Evolutionary conservation across 2,888 invertebrate species (phyloP), one percentile per base, ranked within the genome.

Genomic region (Norana najaformis): DNA sequence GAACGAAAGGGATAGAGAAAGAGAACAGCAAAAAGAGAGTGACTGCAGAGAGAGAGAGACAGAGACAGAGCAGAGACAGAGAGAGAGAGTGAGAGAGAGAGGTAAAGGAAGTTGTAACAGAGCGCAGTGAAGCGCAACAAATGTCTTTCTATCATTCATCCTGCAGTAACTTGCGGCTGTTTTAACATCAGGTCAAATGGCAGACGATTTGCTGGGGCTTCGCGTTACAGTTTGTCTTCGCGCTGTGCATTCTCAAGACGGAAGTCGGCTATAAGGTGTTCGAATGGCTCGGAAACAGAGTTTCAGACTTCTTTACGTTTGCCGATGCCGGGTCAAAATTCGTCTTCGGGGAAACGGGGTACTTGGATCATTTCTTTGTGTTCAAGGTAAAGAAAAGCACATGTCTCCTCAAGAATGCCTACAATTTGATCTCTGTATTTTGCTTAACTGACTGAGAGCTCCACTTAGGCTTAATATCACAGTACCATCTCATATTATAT

Each of bases 211-310:
- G 97, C 35, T 96, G 96, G 93, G 98, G 98, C 0, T 95, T 98
- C 36, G 95, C 96, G 0, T 95, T 98, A 16, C 99, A 99, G 95
- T 97, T 98, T 93, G 90, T 96, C 6, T 96, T 99, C 91, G 98
- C 98, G 0, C 93, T 98, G 0, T 92, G 98, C 37, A 97, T 98
- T 91, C 97, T 99, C 92, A 96, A 98, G 91, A 98, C 97, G 97
- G 95, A 96, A 2, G 95, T 96, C 0, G 98, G 98, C 0, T 95
- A 97, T 85, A 94, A 95, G 0, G 96, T 97, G 11, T 96, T 98
- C 92, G 94, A 96, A 89, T 97, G 97, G 93, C 94, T 97, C 89
- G 96, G 97, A 0, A 95, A 94, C 34, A 96, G 97, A 95, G 96
- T 97, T 0, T 96, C 97, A 3, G 96, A 96, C 0, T 98, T 99